Evolutionary conservation across 2,113 vertebrate species (phyloP).

Genomic region (Eleginops maclovinus): DNA sequence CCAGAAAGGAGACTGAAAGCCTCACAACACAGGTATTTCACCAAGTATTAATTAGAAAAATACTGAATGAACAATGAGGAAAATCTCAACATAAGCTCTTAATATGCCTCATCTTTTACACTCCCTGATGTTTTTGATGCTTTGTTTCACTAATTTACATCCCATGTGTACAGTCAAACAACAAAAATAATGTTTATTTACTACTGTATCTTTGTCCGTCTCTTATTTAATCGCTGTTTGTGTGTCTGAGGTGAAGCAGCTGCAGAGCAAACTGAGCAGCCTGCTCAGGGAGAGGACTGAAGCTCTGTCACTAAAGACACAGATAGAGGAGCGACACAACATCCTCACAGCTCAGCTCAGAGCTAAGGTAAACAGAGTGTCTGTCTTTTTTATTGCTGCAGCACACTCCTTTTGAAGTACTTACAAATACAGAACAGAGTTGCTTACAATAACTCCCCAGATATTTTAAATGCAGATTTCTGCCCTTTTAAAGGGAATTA

Average conservation of each 20-base stretch:
- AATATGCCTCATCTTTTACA: background rate
- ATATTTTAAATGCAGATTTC: too few relatives aligned
- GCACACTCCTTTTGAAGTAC: too few relatives aligned
- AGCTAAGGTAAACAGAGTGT: constrained; percentile 76
- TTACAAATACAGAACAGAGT: too few relatives aligned
- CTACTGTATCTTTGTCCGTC: background rate
- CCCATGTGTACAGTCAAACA: background rate
- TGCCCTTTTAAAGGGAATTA: too few relatives aligned
- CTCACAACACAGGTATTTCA: constrained; percentile 66
- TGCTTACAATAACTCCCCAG: too few relatives aligned
- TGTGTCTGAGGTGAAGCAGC: constrained; percentile 67
- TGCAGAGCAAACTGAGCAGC: constrained; percentile 54
- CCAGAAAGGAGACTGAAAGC: constrained; percentile 56
- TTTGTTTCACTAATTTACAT: background rate
- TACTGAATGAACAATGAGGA: too few relatives aligned
- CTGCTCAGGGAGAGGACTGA: constrained; percentile 54
- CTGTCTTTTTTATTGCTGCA: background rate
- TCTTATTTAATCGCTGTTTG: constrained; percentile 18
- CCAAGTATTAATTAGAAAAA: background rate
- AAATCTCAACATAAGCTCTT: background rate
- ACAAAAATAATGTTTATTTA: background rate
- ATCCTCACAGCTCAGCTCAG: constrained; percentile 77
- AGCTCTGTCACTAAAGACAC: constrained; percentile 75
- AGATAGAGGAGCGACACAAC: constrained; percentile 79
- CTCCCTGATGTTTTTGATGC: background rate